A percentile compares a stretch with the other conserved stretches of the same genome.
phyloP scores from a whole-genome alignment of 92 coral and sea anemone genomes.

The Galaxea fascicularis region DNA sequence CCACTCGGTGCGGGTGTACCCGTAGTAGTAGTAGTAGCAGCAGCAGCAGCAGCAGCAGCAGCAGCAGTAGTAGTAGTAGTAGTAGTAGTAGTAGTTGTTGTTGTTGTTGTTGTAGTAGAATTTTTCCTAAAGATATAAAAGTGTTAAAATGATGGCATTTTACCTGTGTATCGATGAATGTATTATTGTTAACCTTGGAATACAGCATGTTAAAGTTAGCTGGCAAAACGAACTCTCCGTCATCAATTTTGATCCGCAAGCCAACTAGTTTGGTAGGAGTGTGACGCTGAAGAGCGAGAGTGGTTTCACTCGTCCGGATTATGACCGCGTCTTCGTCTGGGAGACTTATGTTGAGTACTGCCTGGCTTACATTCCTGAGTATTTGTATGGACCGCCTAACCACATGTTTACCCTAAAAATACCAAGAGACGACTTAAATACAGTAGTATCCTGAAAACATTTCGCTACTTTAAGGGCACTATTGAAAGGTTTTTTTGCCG shows the following conservation, averaged over 20 bases:
- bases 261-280: slow-evolving; percentile 9
- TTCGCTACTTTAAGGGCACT: no score
- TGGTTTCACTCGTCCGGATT: slow-evolving; percentile 15
- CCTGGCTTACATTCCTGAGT: slow-evolving; percentile 2
- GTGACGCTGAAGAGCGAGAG: slow-evolving; percentile 28
- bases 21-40: no score
- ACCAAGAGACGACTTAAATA: background rate
- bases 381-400: background rate
- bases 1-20: no score
- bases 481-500: no score
- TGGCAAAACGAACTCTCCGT: slow-evolving; percentile 23
- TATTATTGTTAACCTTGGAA: background rate
- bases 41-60: no score
- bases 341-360: slow-evolving; percentile 16
- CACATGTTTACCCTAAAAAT: slow-evolving; percentile 16
- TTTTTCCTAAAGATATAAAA: no score
- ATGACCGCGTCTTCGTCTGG: slow-evolving; percentile 24
- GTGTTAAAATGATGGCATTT: no score
- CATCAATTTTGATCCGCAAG: slow-evolving; percentile 5
- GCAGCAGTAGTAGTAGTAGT: no score
- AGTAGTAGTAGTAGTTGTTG: no score
- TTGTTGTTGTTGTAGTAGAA: no score
- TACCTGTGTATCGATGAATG: slow-evolving; percentile 50
- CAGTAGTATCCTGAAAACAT: background rate
- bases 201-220: background rate